phyloP scores from a whole-genome alignment of 2,113 vertebrate genomes.

The Chroicocephalus ridibundus region DNA sequence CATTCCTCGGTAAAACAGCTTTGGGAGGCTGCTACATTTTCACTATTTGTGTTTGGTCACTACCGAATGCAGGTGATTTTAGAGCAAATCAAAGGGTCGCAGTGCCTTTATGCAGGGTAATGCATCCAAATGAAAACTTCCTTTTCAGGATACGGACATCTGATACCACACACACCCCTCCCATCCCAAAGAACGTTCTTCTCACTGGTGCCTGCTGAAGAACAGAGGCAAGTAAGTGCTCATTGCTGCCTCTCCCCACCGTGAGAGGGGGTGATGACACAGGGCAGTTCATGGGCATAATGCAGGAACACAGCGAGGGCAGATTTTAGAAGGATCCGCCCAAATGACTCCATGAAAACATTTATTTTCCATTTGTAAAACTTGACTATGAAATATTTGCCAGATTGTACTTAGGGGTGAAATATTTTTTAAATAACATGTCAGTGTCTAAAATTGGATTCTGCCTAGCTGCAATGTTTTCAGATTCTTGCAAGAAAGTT shows the following conservation, averaged over 20 bases:
- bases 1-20: background rate
- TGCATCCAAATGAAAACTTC: background rate
- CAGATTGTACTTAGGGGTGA: background rate
- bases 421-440: background rate
- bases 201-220: background rate
- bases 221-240: too few relatives aligned
- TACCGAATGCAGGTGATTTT: background rate
- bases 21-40: background rate
- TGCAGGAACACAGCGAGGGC: fast-evolving
- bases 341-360: background rate
- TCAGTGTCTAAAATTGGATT: background rate
- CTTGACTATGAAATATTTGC: background rate
- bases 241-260: background rate
- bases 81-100: background rate
- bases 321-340: background rate
- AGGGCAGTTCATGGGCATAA: background rate
- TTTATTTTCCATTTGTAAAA: background rate
- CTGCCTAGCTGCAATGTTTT: background rate
- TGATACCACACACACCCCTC: fast-evolving
- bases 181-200: background rate
- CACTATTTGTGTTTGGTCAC: background rate
- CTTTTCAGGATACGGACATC: fast-evolving
- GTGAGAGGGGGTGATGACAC: background rate
- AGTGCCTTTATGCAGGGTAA: background rate
- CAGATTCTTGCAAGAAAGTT: background rate